Evolutionary conservation across 2,888 invertebrate genomes (phyloP).

Genomic region (Coelopa pilipes): DNA sequence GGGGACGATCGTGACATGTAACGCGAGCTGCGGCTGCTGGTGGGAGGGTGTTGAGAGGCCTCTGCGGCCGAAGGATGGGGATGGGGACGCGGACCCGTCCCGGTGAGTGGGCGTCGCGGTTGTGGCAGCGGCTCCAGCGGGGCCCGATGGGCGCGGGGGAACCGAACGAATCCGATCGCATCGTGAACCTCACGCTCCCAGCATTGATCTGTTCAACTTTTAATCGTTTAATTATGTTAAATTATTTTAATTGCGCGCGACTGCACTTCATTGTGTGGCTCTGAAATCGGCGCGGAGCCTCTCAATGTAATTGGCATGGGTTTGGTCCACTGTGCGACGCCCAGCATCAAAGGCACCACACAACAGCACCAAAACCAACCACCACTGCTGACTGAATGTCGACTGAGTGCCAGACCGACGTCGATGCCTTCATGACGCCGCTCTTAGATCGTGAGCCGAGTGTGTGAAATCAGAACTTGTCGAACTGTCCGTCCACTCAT

Average conservation of each 20-base stretch:
- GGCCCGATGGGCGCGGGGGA: no score
- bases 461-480: not conserved
- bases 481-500: not conserved
- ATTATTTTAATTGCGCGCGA: constrained; percentile 15
- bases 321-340: no score
- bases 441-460: not conserved
- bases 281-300: not conserved
- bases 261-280: not conserved
- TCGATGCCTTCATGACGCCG: not conserved
- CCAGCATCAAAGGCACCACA: no score
- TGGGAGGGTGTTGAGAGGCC: not conserved
- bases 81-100: no score
- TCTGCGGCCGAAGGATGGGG: not conserved
- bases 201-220: constrained; percentile 2
- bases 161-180: no score
- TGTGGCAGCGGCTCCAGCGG: no score
- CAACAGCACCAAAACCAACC: no score
- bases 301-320: not conserved
- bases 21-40: not conserved
- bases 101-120: no score
- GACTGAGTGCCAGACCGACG: no score
- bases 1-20: not conserved
- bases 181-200: not conserved
- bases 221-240: constrained; percentile 25
- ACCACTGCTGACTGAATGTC: no score